Evolutionary conservation across 2,113 vertebrate species (phyloP), one percentile per base, ranked within the genome.

Genomic region (Pterophyllum scalare): DNA sequence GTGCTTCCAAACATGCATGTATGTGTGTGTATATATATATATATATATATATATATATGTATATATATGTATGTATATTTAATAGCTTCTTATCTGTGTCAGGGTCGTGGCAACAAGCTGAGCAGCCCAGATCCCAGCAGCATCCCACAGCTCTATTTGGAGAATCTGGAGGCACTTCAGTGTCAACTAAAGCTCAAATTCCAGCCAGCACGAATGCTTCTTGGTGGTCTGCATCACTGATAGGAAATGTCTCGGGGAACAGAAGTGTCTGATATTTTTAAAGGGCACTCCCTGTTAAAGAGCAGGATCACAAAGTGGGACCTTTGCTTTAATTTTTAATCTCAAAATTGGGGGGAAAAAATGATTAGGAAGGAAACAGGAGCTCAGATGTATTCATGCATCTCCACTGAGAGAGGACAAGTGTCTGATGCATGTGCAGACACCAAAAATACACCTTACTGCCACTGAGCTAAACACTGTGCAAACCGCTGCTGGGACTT

Each of bases 31-130:
- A n/a, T n/a, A n/a, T n/a, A n/a, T n/a, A n/a, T n/a, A n/a, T n/a
- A n/a, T n/a, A n/a, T n/a, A n/a, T n/a, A n/a, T n/a, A n/a, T n/a
- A n/a, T n/a, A n/a, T n/a, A n/a, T n/a, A n/a, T n/a, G n/a, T n/a
- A n/a, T n/a, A n/a, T n/a, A n/a, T n/a, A n/a, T n/a, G n/a, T n/a
- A n/a, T n/a, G n/a, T n/a, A n/a, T n/a, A n/a, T 74, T 28, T 9
- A 65, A 74, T 33, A 74, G 46, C 65, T 74, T 22, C 75, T 82
- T 77, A 64, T 88, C 65, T 87, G 61, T 88, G 74, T 89, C 67
- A 88, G 74, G 77, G 72, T 87, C 24, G 15, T 61, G 20, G 67
- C 49, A 70, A 43, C 19, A 38, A 49, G 31, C 75, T 67, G 31
- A 77, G 56, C 43, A 26, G 58, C 67, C 65, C 61, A 83, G 77